Evolutionary conservation across 2,888 invertebrate species (phyloP).

Genomic region (Lampropteryx suffumata): DNA sequence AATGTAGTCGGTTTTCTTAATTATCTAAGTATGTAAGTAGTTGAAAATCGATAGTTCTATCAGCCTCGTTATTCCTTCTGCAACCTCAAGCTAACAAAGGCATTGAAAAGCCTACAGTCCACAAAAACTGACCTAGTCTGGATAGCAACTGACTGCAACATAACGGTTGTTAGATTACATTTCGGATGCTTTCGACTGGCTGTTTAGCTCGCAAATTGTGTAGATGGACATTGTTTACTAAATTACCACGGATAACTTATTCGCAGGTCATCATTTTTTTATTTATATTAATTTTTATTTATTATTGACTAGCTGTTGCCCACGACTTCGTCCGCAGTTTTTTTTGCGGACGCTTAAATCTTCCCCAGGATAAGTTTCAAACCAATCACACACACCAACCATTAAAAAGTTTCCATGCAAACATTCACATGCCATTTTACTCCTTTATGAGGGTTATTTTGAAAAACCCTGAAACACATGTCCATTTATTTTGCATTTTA

Average conservation of each 20-base stretch:
- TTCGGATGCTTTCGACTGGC: slow-evolving; percentile 65
- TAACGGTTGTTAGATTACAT: slow-evolving; percentile 77
- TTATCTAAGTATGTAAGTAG: background rate
- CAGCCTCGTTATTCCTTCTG: slow-evolving; percentile 4
- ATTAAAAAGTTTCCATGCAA: too few species aligned
- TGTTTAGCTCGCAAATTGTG: slow-evolving; percentile 53
- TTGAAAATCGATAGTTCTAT: slow-evolving; percentile 5
- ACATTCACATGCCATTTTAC: too few species aligned
- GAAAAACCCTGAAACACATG: too few species aligned
- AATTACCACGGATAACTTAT: background rate
- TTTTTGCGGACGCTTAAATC: too few species aligned
- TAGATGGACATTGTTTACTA: slow-evolving; percentile 12
- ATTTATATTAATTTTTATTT: background rate
- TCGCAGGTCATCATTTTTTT: background rate
- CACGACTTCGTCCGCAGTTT: too few species aligned
- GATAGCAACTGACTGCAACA: slow-evolving; percentile 75
- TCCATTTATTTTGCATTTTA: too few species aligned
- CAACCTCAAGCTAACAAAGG: slow-evolving; percentile 27
- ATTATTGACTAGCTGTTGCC: too few species aligned
- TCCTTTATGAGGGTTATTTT: too few species aligned
- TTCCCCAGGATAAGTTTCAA: too few species aligned
- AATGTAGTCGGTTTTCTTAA: too few species aligned
- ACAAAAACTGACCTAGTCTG: slow-evolving; percentile 80
- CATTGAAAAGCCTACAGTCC: slow-evolving; percentile 29
- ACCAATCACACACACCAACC: too few species aligned